phyloP scores from a whole-genome alignment of 2,113 vertebrate species.

The Turdus rufiventris region DNA sequence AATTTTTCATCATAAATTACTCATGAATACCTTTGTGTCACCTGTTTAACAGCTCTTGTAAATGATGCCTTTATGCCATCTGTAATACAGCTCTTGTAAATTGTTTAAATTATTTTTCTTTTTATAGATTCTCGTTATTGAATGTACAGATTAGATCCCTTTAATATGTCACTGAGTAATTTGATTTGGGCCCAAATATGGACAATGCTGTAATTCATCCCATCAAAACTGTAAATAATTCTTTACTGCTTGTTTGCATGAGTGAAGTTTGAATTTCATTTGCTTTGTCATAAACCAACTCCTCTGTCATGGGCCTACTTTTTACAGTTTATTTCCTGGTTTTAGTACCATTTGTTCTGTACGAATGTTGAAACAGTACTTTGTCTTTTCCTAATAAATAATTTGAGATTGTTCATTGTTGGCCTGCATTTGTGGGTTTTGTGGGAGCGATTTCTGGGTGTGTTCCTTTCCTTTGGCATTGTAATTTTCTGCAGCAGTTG shows the following conservation, averaged over 20 bases:
- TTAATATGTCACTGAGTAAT: conserved; percentile 47
- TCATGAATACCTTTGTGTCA: conserved; percentile 63
- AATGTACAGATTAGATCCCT: conserved; percentile 69
- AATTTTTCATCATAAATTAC: conserved; percentile 64
- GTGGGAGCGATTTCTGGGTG: background rate
- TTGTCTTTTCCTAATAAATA: conserved; percentile 69
- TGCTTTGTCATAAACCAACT: conserved; percentile 31
- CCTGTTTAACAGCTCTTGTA: conserved; percentile 70
- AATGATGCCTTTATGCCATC: conserved; percentile 67
- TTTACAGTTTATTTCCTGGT: conserved; percentile 63
- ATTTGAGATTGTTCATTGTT: conserved; percentile 38
- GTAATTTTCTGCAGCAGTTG: background rate
- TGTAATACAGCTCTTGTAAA: conserved; percentile 74
- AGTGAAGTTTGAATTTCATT: conserved; percentile 54
- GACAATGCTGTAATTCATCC: conserved; percentile 58
- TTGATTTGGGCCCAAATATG: conserved; percentile 23
- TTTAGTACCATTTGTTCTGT: conserved; percentile 66
- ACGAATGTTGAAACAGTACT: conserved; percentile 58
- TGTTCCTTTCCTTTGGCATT: background rate
- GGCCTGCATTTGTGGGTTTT: background rate
- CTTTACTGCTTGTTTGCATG: conserved; percentile 67
- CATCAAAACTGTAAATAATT: conserved; percentile 50
- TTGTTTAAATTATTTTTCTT: conserved; percentile 78
- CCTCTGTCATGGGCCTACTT: conserved; percentile 39
- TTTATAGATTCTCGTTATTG: conserved; percentile 45